Evolutionary conservation across 2,113 vertebrate species (phyloP).

Genomic region (Sprattus sprattus): DNA sequence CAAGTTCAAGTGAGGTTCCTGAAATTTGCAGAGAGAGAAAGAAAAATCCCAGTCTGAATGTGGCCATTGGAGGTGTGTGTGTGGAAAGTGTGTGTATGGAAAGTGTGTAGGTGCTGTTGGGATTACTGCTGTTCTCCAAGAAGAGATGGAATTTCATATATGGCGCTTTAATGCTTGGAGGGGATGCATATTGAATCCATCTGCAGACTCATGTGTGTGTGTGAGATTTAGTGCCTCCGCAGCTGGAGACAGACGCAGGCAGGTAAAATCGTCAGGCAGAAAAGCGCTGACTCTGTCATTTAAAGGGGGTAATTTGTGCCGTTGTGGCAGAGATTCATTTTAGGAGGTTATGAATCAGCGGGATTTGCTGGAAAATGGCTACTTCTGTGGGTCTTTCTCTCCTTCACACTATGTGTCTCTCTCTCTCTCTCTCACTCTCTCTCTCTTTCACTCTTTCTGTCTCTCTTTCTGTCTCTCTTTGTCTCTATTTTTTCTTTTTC

Average conservation of each 20-base stretch:
- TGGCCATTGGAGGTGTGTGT: neutral
- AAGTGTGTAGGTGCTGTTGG: neutral
- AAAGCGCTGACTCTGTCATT: neutral
- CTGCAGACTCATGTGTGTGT: neutral
- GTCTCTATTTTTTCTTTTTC: neutral
- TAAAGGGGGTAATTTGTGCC: neutral
- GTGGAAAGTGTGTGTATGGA: neutral
- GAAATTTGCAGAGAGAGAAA: neutral
- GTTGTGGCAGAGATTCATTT: neutral
- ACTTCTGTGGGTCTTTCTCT: neutral
- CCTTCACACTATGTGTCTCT: neutral
- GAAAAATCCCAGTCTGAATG: neutral
- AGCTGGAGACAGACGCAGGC: neutral
- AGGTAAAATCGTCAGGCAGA: constrained; percentile 5
- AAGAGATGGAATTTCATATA: constrained; percentile 4
- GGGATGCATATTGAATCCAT: neutral
- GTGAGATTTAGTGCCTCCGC: neutral
- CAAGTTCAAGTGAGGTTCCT: constrained; percentile 15
- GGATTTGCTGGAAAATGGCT: constrained; percentile 2
- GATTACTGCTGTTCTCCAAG: neutral
- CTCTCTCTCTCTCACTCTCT: neutral
- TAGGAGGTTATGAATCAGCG: neutral
- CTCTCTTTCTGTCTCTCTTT: neutral
- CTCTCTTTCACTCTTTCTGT: neutral
- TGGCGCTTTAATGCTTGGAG: neutral